Conservation (phyloP, 2,888 invertebrate species). For the Nipponacmea schrenckii region DNA sequence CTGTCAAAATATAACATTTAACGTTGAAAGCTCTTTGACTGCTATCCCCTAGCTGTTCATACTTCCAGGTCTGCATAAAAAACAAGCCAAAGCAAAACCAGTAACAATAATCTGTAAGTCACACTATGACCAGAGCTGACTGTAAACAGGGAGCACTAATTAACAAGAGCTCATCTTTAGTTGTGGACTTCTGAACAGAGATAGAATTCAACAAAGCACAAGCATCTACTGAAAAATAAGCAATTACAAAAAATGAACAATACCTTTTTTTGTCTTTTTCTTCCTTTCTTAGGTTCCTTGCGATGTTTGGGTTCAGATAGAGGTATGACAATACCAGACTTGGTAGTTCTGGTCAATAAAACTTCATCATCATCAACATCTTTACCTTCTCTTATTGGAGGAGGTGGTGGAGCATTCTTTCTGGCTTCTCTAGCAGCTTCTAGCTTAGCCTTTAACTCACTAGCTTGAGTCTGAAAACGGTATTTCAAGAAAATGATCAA, state of each 20-base stretch:
- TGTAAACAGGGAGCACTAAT: no score
- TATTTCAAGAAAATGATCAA: neutral
- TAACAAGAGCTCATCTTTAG: no score
- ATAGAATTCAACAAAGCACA: no score
- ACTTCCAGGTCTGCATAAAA: no score
- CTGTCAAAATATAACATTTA: slow-evolving; percentile 38
- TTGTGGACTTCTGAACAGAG: no score
- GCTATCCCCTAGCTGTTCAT: no score
- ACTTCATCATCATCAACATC: slow-evolving; percentile 65
- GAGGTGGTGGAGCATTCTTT: neutral
- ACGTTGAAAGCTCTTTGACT: no score
- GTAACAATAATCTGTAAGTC: no score
- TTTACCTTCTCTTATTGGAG: slow-evolving; percentile 13
- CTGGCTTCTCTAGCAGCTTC: slow-evolving; percentile 75
- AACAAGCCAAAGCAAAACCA: no score
- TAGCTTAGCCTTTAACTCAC: slow-evolving; percentile 79
- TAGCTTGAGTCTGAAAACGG: slow-evolving; percentile 72
- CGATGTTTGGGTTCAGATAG: slow-evolving; percentile 58
- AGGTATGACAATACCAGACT: slow-evolving; percentile 76
- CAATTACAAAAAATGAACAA: no score
- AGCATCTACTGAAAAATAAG: no score
- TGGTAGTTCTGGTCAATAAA: slow-evolving; percentile 56
- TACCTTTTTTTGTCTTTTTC: slow-evolving; percentile 52
- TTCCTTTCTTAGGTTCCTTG: slow-evolving; percentile 39
- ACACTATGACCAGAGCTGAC: no score